phyloP scores from a whole-genome alignment of 23 tunicate genomes.

The Phallusia fumigata region DNA sequence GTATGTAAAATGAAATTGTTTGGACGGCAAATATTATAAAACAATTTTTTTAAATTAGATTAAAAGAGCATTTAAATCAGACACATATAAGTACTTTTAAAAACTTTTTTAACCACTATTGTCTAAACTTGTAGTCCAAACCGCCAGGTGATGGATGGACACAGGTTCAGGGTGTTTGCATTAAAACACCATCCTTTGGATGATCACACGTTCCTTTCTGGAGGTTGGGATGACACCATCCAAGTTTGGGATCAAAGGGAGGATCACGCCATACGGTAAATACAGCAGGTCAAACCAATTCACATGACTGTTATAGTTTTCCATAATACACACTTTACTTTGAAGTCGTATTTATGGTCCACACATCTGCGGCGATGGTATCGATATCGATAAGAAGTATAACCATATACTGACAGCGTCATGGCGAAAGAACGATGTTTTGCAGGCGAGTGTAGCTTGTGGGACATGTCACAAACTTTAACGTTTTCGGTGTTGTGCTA shows the following conservation, averaged over 20 bases:
- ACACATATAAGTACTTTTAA: too few relatives aligned
- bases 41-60: too few relatives aligned
- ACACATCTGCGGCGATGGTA: conserved; percentile 94
- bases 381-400: conserved; percentile 79
- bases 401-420: conserved; percentile 86
- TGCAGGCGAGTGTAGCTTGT: conserved; percentile 48
- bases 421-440: conserved; percentile 81
- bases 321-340: not conserved
- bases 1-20: too few relatives aligned
- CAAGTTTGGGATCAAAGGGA: conserved; percentile 92
- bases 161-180: conserved; percentile 77
- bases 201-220: conserved; percentile 58
- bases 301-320: too few relatives aligned
- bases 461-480: not conserved
- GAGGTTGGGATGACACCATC: conserved; percentile 98
- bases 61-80: too few relatives aligned
- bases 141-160: conserved; percentile 88
- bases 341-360: conserved; percentile 85
- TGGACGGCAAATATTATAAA: too few relatives aligned
- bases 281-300: not conserved
- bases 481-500: not conserved
- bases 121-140: conserved; percentile 35
- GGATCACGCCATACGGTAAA: conserved; percentile 43
- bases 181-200: conserved; percentile 73
- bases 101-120: not conserved